Conservation (phyloP, 2,888 invertebrate species). For the Protophormia terraenovae region DNA sequence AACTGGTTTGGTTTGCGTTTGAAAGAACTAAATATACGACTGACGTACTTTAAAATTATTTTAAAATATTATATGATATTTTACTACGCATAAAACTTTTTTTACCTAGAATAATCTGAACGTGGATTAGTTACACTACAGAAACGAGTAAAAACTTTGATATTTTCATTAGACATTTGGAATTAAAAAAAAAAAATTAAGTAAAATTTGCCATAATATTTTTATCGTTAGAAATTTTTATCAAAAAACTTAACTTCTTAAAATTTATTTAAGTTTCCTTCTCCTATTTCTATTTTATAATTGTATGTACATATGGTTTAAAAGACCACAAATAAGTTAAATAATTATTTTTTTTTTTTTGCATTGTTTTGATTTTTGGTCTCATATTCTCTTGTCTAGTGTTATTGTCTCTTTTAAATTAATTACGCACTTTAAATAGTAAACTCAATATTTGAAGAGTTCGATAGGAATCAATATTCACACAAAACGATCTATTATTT, state of each 20-base stretch:
- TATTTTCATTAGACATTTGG: no score
- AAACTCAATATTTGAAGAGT: not conserved
- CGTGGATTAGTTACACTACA: no score
- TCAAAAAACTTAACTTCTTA: not conserved
- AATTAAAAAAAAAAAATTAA: no score
- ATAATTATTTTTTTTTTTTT: not conserved
- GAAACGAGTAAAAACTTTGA: no score
- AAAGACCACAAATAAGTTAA: not conserved
- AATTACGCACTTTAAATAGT: constrained; percentile 58
- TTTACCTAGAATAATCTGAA: not conserved
- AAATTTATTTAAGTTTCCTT: not conserved
- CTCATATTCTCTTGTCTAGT: not conserved
- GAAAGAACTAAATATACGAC: not conserved
- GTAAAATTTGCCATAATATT: no score
- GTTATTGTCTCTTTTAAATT: not conserved
- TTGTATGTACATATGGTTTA: not conserved
- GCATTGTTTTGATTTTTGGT: not conserved
- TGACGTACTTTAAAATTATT: not conserved
- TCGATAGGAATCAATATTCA: not conserved
- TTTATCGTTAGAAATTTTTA: not conserved
- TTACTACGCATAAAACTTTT: not conserved
- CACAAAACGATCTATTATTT: not conserved
- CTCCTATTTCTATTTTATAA: no score
- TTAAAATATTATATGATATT: no score
- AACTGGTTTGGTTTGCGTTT: constrained; percentile 36